Evolutionary conservation across 2,888 invertebrate genomes (phyloP).

Genomic region (Hirudinaria manillensis): DNA sequence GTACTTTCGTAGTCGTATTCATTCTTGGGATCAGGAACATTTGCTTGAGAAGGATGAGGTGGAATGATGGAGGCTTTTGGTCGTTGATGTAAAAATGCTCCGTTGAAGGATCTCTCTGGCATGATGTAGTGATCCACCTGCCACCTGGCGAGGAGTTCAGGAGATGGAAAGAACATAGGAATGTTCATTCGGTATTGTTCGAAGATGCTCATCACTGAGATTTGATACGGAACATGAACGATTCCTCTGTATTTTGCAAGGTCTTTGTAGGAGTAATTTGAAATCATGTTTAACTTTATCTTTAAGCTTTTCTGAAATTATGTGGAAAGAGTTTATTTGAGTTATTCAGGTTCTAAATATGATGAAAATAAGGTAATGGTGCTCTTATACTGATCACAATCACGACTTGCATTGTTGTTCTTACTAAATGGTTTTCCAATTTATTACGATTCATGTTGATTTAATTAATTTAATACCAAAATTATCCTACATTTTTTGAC

Average conservation of each 20-base stretch:
- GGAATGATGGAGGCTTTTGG: slow-evolving; percentile 47
- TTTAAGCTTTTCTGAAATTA: not conserved
- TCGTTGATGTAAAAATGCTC: slow-evolving; percentile 14
- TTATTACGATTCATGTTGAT: too few species aligned
- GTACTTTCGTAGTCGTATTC: slow-evolving; percentile 31
- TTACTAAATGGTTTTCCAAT: too few species aligned
- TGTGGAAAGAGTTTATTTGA: not conserved
- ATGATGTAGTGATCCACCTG: slow-evolving; percentile 33
- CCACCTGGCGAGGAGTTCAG: too few species aligned
- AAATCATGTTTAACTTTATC: slow-evolving; percentile 28
- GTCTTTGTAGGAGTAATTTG: slow-evolving; percentile 21
- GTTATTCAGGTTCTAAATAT: too few species aligned
- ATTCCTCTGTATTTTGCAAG: slow-evolving; percentile 32
- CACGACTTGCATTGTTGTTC: too few species aligned
- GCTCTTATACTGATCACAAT: not conserved
- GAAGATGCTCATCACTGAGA: too few species aligned
- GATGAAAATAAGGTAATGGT: too few species aligned
- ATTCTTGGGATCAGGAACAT: slow-evolving; percentile 36
- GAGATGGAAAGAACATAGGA: too few species aligned
- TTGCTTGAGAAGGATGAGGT: slow-evolving; percentile 29
- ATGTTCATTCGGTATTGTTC: too few species aligned
- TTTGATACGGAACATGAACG: slow-evolving; percentile 34
- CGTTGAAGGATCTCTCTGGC: slow-evolving; percentile 33
- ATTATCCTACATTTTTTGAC: not conserved
- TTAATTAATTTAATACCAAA: not conserved